phyloP scores from a whole-genome alignment of 2,113 vertebrate species.

The Rousettus leschenaultii region DNA sequence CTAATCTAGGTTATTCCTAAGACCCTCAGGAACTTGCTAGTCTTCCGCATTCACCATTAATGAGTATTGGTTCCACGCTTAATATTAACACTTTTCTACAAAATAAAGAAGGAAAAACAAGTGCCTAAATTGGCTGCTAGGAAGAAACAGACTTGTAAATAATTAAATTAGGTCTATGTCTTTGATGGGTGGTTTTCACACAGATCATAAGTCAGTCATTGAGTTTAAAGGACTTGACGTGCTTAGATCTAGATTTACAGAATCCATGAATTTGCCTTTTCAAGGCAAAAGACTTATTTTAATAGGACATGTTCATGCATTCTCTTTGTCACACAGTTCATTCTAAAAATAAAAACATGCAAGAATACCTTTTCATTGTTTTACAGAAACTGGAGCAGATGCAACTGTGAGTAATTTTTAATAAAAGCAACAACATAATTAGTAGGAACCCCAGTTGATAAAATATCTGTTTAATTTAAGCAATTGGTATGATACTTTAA shows the following conservation, averaged over 20 bases:
- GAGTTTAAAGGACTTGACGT: background rate
- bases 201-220: background rate
- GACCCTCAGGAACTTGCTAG: background rate
- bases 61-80: background rate
- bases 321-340: background rate
- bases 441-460: conserved; percentile 56
- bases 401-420: conserved; percentile 42
- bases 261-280: background rate
- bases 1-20: background rate
- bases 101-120: background rate
- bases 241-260: conserved; percentile 22
- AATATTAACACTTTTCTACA: background rate
- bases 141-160: conserved; percentile 3
- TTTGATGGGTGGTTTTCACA: background rate
- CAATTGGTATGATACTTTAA: conserved; percentile 44
- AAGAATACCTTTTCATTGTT: conserved; percentile 31
- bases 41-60: background rate
- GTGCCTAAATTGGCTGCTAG: background rate
- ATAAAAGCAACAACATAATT: conserved; percentile 47
- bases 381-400: conserved; percentile 12
- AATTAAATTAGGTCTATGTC: background rate
- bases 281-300: background rate
- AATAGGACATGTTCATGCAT: background rate
- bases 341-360: conserved; percentile 53
- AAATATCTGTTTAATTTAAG: conserved; percentile 71